Base-by-base conservation (phyloP, 2,113 vertebrate species). In the Gorilla gorilla region DNA sequence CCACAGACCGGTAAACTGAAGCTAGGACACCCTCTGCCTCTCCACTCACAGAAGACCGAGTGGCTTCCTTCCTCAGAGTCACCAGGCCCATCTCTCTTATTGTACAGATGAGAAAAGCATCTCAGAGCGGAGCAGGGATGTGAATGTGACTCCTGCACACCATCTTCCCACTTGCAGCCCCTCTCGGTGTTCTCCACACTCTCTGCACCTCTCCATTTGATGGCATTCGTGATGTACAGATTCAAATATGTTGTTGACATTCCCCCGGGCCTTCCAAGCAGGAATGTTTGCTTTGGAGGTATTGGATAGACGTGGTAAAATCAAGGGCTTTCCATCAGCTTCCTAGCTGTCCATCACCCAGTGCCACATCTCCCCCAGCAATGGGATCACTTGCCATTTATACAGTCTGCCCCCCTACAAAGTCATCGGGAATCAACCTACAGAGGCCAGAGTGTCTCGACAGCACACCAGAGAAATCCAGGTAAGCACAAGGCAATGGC, bases 211-310 rank as follows among this genome's bases (percentile, higher is more conserved):
- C 40, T 27, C 25, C 38, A 17, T 52, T 3, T 75, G 70, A 11
- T 30, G 35, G 43, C 35, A 35, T 18, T 27, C 10, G 1, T 68
- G 75, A 95, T 25, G 10, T 50, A 14, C 45, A 61, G 38, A 75
- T 84, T 38, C 25, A 40, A 40, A 38, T 55, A 38, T 11, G 2
- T 61, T 88, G n/a, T 84, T 94, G 72, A 89, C 93, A 92, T 35
- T 48, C 8, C 6, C 50, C 79, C 1, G 6, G 43, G 20, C 61
- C 23, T 83, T 76, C 27, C 8, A 1, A 5, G 32, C 14, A 35
- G 52, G 84, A n/a, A 59, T 66, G 52, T 97, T 97, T 96, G 45
- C 75, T 90, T 45, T 84, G 92, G 80, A 94, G 27, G 50, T 18
- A 4, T 6, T 52, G 38, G 79, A 92, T 35, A 73, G 88, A 79